Evolutionary conservation across 2,113 vertebrate species (phyloP).

Genomic region (Platycercus adscitus): DNA sequence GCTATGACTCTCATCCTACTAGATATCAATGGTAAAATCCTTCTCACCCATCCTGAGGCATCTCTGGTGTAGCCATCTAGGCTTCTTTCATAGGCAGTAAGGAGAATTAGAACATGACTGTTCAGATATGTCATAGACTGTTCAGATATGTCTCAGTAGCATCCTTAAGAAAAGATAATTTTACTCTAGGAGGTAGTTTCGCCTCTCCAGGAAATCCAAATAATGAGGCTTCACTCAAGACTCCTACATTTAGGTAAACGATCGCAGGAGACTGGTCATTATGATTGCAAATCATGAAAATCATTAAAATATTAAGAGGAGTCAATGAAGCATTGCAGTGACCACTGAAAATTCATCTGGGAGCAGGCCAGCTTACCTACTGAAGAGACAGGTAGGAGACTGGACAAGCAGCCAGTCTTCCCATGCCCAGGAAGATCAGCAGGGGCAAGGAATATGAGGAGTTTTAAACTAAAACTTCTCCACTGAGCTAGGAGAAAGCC

Average conservation of each 20-base stretch:
- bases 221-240: background rate
- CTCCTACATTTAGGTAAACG: background rate
- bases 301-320: background rate
- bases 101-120: background rate
- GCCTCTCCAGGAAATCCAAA: background rate
- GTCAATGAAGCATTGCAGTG: background rate
- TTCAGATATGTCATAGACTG: background rate
- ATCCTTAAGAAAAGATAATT: background rate
- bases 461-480: background rate
- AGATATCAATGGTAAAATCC: background rate
- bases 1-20: background rate
- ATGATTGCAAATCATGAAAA: background rate
- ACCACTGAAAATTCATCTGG: background rate
- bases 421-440: background rate
- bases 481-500: background rate
- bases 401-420: background rate
- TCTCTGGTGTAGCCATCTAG: background rate
- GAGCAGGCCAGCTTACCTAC: background rate
- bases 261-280: background rate
- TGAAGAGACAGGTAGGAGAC: background rate
- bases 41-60: background rate
- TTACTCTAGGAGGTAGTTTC: background rate
- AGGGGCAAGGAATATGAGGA: background rate
- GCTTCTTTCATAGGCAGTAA: background rate
- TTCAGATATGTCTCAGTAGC: background rate